A percentile compares a stretch with the other conserved stretches of the same genome.
These are phyloP conservation scores for Corticium candelabrum DNA, from an alignment of 37 sponge, comb jelly and placozoan genomes.

Conservation along the genomic window DNA sequence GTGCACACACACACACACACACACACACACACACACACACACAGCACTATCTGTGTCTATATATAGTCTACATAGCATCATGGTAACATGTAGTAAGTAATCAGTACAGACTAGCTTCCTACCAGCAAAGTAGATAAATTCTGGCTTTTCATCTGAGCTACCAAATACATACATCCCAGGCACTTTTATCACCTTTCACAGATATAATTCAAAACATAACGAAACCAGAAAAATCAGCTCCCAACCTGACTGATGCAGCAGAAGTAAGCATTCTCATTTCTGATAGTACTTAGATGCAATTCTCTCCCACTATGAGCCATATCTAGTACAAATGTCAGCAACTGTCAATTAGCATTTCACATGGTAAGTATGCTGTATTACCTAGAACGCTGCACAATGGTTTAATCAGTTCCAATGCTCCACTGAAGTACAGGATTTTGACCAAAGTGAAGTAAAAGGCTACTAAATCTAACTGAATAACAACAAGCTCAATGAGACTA, in stretches of 20 bases:
- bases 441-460: background rate
- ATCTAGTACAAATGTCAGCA: too few species aligned
- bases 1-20: too few species aligned
- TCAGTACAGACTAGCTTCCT: too few species aligned
- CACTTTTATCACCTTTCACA: background rate
- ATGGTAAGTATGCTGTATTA: background rate
- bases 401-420: background rate
- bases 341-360: background rate
- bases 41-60: too few species aligned
- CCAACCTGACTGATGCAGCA: background rate
- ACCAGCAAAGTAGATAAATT: background rate
- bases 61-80: too few species aligned
- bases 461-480: background rate
- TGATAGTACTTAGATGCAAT: background rate
- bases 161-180: background rate
- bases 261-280: background rate
- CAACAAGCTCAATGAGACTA: too few species aligned
- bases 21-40: too few species aligned
- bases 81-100: too few species aligned
- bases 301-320: background rate
- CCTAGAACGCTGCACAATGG: background rate
- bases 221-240: background rate
- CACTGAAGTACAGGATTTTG: background rate
- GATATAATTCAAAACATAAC: background rate
- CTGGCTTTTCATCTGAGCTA: background rate